Conservation (phyloP, 2,113 vertebrate species). For the Grus americana region DNA sequence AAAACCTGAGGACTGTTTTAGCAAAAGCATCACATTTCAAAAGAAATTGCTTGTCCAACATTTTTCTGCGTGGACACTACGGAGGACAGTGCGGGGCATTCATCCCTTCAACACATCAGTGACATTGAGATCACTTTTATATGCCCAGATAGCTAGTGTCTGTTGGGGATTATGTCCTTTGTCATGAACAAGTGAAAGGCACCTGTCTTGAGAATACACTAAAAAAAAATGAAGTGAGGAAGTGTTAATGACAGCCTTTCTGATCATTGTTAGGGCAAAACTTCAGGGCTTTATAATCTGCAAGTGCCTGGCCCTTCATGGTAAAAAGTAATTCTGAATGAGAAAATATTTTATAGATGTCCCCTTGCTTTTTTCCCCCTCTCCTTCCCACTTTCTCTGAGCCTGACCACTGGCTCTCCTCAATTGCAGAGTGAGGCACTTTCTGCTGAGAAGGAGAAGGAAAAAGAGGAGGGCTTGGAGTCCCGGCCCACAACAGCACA, state of each 20-base stretch:
- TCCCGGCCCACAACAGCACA: slow-evolving; percentile 39
- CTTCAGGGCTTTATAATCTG: neutral
- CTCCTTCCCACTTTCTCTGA: neutral
- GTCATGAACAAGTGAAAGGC: neutral
- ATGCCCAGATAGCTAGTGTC: accelerated
- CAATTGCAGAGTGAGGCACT: slow-evolving; percentile 61
- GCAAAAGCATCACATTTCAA: neutral
- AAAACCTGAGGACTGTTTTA: neutral
- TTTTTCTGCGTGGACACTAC: neutral
- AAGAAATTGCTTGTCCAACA: neutral
- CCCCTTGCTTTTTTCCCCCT: neutral
- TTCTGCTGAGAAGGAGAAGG: slow-evolving; percentile 57
- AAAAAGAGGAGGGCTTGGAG: slow-evolving; percentile 62
- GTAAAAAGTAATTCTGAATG: neutral
- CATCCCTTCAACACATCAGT: neutral
- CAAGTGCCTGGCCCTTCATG: neutral
- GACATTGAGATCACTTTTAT: neutral
- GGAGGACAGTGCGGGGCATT: neutral
- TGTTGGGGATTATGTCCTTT: neutral
- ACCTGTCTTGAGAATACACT: accelerated
- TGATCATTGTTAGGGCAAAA: neutral
- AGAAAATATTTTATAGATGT: neutral
- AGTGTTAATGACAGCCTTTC: neutral
- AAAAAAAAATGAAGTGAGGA: neutral
- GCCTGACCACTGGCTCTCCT: slow-evolving; percentile 23